phyloP scores from a whole-genome alignment of 2,113 vertebrate species.

The Alaudala cheleensis region DNA sequence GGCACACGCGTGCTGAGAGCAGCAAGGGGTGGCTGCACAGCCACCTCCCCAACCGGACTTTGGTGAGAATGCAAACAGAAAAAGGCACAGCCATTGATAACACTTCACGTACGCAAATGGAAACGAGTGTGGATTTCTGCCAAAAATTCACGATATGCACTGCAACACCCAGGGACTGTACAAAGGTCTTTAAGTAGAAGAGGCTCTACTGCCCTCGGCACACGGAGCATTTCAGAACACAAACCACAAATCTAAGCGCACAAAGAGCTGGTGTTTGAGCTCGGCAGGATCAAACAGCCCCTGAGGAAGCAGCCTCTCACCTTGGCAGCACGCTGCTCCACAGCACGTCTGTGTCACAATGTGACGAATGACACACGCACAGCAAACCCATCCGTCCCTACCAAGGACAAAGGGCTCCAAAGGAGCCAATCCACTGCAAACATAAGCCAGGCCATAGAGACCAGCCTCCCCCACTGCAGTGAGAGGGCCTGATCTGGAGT shows the following conservation, averaged over 20 bases:
- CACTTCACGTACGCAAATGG: background rate
- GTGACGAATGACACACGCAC: accelerated
- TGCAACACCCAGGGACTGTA: background rate
- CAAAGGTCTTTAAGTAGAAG: background rate
- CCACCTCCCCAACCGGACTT: background rate
- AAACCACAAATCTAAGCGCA: background rate
- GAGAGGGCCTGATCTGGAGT: background rate
- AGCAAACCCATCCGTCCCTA: background rate
- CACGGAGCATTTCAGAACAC: background rate
- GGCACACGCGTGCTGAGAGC: accelerated
- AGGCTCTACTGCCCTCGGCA: background rate
- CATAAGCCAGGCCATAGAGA: accelerated
- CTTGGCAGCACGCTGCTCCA: background rate
- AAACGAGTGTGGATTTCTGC: background rate
- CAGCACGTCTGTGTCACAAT: background rate
- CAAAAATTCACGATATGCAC: background rate
- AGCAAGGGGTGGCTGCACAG: background rate
- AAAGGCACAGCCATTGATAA: background rate
- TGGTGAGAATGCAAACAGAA: background rate
- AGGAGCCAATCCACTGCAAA: accelerated
- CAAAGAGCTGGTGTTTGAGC: background rate
- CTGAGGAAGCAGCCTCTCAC: background rate
- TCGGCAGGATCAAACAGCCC: background rate
- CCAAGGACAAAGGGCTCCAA: background rate
- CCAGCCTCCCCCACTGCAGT: accelerated